Conservation (phyloP, 2,113 vertebrate species). For the Oncorhynchus nerka region DNA sequence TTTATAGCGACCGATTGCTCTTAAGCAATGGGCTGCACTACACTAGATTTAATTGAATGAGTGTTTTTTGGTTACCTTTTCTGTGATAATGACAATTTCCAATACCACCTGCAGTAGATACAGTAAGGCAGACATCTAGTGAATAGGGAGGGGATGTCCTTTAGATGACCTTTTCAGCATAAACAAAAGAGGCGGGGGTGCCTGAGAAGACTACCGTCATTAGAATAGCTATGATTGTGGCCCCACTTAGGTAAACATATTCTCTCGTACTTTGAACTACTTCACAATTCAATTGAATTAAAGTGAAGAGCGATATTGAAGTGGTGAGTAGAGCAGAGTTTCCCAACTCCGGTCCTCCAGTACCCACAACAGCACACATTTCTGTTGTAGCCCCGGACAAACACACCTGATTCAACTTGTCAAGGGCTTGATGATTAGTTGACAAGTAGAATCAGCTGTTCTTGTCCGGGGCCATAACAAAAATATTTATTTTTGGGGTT, state of each 20-base stretch:
- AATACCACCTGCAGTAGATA: conserved; percentile 5
- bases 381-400: no score
- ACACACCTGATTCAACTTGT: no score
- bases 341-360: no score
- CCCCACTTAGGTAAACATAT: background rate
- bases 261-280: background rate
- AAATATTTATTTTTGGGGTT: no score
- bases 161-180: conserved; percentile 25
- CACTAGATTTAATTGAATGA: background rate
- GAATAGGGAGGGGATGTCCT: background rate
- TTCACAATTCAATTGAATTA: no score
- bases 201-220: background rate
- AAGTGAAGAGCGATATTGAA: no score
- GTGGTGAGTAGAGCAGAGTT: no score
- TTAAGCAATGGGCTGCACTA: background rate
- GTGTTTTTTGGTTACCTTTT: background rate
- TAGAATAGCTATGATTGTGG: background rate
- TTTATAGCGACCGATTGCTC: no score
- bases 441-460: no score
- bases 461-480: no score
- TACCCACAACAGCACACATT: no score
- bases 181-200: background rate
- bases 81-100: background rate
- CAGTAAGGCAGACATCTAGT: background rate
- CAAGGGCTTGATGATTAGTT: no score